Evolutionary conservation across 2,888 invertebrate genomes (phyloP).

Genomic region (Drosophila mimetica): DNA sequence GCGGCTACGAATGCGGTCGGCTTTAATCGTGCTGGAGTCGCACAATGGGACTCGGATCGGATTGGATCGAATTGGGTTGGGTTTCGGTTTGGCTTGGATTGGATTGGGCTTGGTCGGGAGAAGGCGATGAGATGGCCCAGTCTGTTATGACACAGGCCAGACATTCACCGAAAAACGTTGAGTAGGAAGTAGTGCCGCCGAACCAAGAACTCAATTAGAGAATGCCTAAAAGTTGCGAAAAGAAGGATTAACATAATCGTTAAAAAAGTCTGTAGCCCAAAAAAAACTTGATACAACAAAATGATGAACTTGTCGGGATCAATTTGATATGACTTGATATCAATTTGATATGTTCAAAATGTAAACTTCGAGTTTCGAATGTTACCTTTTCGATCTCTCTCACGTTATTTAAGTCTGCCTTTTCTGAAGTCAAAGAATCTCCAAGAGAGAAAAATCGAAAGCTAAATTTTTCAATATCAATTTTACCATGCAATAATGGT

Average conservation of each 20-base stretch:
- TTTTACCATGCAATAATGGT: too few relatives aligned
- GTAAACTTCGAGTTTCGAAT: too few relatives aligned
- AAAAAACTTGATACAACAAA: too few relatives aligned
- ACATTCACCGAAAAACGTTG: conserved; percentile 6
- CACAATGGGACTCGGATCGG: conserved; percentile 17
- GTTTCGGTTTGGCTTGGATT: not conserved
- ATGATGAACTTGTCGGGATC: too few relatives aligned
- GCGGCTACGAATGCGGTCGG: conserved; percentile 35
- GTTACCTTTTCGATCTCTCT: too few relatives aligned
- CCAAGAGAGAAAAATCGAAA: too few relatives aligned
- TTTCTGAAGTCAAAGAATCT: too few relatives aligned
- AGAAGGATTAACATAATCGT: not conserved
- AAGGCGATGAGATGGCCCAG: conserved; percentile 24
- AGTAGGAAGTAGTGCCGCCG: not conserved
- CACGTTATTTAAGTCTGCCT: too few relatives aligned
- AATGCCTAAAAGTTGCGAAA: not conserved
- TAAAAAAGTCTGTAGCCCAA: not conserved
- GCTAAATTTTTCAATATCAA: too few relatives aligned
- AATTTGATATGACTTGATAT: too few relatives aligned
- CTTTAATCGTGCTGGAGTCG: conserved; percentile 40
- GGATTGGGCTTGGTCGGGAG: conserved; percentile 15
- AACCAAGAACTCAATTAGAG: conserved; percentile 30
- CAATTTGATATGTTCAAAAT: too few relatives aligned
- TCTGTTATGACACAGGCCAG: conserved; percentile 34
- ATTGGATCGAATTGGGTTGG: conserved; percentile 1